These are phyloP conservation scores for Erebia palarica DNA, from an alignment of 2,888 invertebrate genomes.

Conservation along the genomic window DNA sequence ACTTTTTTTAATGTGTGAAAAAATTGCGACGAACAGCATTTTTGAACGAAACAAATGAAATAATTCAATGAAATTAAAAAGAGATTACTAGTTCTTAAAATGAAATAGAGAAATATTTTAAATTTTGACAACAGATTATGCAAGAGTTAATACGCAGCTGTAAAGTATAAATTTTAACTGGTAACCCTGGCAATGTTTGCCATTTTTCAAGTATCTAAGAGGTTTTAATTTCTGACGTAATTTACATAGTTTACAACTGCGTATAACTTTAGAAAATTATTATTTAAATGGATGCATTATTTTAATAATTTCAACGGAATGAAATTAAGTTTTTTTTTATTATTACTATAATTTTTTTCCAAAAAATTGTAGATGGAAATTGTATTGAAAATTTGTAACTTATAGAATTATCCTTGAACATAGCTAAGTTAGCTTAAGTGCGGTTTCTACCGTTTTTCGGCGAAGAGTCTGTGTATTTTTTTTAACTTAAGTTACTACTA, in stretches of 20 bases:
- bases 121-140: conserved; percentile 13
- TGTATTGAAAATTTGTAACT: conserved; percentile 77
- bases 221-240: background rate
- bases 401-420: conserved; percentile 76
- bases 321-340: conserved; percentile 30
- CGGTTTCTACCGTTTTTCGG: conserved; percentile 59
- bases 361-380: conserved; percentile 52
- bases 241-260: conserved; percentile 17
- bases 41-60: conserved; percentile 11
- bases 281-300: conserved; percentile 18
- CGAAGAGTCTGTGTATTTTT: conserved; percentile 77
- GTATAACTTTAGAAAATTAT: conserved; percentile 21
- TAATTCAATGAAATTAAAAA: conserved; percentile 25
- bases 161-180: conserved; percentile 8
- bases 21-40: conserved; percentile 8
- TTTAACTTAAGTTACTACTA: conserved; percentile 77
- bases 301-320: conserved; percentile 16
- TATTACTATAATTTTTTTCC: conserved; percentile 38
- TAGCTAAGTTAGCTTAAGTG: conserved; percentile 73
- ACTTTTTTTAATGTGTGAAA: conserved; percentile 9
- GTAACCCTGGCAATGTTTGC: background rate
- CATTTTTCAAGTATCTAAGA: background rate
- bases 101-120: conserved; percentile 15
- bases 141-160: conserved; percentile 18
- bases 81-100: conserved; percentile 33